Evolutionary conservation across 1,140 invertebrate species (phyloP), one percentile per base, ranked within the genome.

Genomic region (Brachystomella parvula): DNA sequence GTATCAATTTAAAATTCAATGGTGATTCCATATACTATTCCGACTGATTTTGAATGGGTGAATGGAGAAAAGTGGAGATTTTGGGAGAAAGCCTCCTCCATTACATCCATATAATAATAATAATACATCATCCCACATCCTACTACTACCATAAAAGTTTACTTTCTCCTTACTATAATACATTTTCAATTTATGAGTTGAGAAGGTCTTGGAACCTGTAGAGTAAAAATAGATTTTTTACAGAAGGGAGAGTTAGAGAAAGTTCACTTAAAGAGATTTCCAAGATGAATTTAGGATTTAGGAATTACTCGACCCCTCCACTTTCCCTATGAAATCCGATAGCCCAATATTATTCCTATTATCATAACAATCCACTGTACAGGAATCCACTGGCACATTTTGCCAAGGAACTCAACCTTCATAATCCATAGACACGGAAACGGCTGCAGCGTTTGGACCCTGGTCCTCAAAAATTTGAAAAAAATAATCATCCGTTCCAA

Each of bases 61-160:
- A 66, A 62, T 29, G 49, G 49, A 30, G 47, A 59, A 56, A 59
- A 49, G 6, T 32, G 35, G 44, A n/a, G n/a, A n/a, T n/a, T 24
- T 53, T 53, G 9, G 24, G 49, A 15, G 9, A 17, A 24, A 53
- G 9, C 49, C 49, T n/a, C n/a, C 39, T 26, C 24, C 12, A 24
- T n/a, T n/a, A n/a, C n/a, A n/a, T n/a, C 49, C 33, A 61, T 29
- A 33, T n/a, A 58, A 49, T 56, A 49, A 61, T 61, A 49, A 47
- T 61, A 66, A 61, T 60, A 67, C 61, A 61, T 67, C 62, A 63
- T 67, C 24, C 57, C 61, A 47, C 60, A 67, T 67, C n/a, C n/a
- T n/a, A n/a, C n/a, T n/a, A n/a, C n/a, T n/a, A 62, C 47, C 59
- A 66, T 66, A 67, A 67, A 67, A 67, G 49, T 67, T 67, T 67